phyloP scores from a whole-genome alignment of 2,888 invertebrate species.

The Tipula lateralis region DNA sequence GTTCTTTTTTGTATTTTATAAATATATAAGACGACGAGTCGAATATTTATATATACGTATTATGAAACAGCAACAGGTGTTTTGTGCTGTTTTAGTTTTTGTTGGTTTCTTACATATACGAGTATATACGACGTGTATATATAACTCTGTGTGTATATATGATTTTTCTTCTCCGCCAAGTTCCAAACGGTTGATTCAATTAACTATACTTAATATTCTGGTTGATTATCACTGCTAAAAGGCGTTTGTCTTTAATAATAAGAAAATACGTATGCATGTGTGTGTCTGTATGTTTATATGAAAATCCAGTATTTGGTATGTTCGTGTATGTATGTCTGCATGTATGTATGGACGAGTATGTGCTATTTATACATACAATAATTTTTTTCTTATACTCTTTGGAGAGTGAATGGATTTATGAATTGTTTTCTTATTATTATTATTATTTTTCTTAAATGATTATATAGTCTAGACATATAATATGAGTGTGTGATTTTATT shows the following conservation, averaged over 20 bases:
- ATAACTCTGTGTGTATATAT: background rate
- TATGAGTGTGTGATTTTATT: slow-evolving; percentile 25
- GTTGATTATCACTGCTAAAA: slow-evolving; percentile 24
- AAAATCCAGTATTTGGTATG: slow-evolving; percentile 24
- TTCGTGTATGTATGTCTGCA: background rate
- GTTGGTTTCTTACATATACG: background rate
- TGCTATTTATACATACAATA: background rate
- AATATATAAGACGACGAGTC: background rate
- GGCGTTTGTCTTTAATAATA: slow-evolving; percentile 19
- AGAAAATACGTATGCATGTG: background rate
- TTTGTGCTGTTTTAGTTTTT: background rate
- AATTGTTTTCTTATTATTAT: slow-evolving; percentile 14
- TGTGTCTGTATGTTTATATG: no score
- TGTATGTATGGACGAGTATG: no score
- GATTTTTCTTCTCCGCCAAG: background rate
- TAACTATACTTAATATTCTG: slow-evolving; percentile 9
- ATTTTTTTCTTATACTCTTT: background rate
- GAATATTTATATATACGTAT: background rate
- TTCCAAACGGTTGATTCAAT: slow-evolving; percentile 19
- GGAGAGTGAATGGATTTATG: slow-evolving; percentile 28
- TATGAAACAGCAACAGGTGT: slow-evolving; percentile 24
- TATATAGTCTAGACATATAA: slow-evolving; percentile 29
- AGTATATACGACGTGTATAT: background rate
- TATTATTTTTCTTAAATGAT: slow-evolving; percentile 25
- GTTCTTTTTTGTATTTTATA: background rate